phyloP scores from a whole-genome alignment of 2,797 vertebrate species.

The Syngnathus rostellatus region DNA sequence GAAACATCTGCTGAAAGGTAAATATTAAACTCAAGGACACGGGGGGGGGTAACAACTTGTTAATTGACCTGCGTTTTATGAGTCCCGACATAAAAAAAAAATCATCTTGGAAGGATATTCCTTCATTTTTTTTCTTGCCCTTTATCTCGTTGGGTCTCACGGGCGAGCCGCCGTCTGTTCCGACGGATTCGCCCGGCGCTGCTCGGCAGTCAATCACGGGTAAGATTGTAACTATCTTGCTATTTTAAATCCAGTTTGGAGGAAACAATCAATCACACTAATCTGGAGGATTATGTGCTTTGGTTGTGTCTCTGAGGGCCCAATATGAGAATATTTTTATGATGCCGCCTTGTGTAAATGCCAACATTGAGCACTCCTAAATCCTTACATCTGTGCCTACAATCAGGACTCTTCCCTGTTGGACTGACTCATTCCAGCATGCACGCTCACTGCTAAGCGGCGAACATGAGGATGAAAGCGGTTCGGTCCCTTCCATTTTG shows the following conservation, averaged over 20 bases:
- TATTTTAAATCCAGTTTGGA: constrained; percentile 31
- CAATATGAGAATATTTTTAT: constrained; percentile 41
- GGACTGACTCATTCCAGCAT: constrained; percentile 33
- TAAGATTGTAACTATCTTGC: constrained; percentile 25
- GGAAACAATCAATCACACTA: constrained; percentile 43
- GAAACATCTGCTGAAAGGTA: constrained; percentile 4
- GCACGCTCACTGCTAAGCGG: constrained; percentile 21
- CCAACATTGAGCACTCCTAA: constrained; percentile 29
- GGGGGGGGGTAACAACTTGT: not conserved
- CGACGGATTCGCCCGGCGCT: not conserved
- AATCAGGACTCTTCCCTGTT: constrained; percentile 28
- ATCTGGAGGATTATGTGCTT: constrained; percentile 39
- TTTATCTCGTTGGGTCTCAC: not conserved
- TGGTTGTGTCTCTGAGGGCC: constrained; percentile 30
- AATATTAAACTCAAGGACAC: constrained; percentile 8
- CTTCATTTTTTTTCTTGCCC: not conserved
- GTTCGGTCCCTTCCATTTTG: constrained; percentile 31
- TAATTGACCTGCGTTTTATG: not conserved
- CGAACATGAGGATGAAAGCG: constrained; percentile 35
- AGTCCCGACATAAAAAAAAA: not conserved
- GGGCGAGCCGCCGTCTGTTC: not conserved
- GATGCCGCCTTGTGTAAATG: constrained; percentile 30
- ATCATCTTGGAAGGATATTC: not conserved
- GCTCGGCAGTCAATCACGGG: constrained; percentile 7
- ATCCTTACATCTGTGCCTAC: constrained; percentile 41